Conservation (phyloP, 2,888 invertebrate genomes). For the Andrena praecox region DNA sequence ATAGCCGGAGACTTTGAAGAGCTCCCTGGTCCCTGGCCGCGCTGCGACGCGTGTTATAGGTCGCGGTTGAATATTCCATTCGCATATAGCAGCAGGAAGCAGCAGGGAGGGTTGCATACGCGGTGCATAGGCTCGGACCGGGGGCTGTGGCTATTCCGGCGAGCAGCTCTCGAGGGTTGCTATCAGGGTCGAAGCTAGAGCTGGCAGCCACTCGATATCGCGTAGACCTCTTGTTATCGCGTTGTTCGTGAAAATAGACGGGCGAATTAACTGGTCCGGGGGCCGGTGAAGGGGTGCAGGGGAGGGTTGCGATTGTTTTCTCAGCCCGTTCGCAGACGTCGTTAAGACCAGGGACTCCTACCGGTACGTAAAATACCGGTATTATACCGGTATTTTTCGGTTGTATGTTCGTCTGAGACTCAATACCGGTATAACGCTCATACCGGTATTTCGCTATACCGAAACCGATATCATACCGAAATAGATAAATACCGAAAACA, state of each 20-base stretch:
- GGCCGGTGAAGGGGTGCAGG: not conserved
- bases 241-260: constrained; percentile 33
- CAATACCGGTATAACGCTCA: too few species aligned
- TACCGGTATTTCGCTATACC: too few species aligned
- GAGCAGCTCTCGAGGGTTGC: constrained; percentile 46
- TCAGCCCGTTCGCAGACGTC: not conserved
- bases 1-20: constrained; percentile 47
- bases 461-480: too few species aligned
- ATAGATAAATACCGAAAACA: too few species aligned
- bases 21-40: constrained; percentile 24
- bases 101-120: constrained; percentile 23
- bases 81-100: constrained; percentile 57
- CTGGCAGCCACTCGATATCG: constrained; percentile 4
- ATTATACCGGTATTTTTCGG: too few species aligned
- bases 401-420: too few species aligned
- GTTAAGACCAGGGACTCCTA: not conserved
- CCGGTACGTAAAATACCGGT: too few species aligned
- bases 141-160: constrained; percentile 56
- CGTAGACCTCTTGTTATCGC: constrained; percentile 1
- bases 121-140: constrained; percentile 46
- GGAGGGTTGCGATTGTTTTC: constrained; percentile 23
- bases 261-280: constrained; percentile 12
- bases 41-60: constrained; percentile 44
- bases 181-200: constrained; percentile 40
- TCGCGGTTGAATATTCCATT: constrained; percentile 58